Evolutionary conservation across 2,888 invertebrate species (phyloP), one percentile per base, ranked within the genome.

Genomic region (Rhorus exstirpatorius): DNA sequence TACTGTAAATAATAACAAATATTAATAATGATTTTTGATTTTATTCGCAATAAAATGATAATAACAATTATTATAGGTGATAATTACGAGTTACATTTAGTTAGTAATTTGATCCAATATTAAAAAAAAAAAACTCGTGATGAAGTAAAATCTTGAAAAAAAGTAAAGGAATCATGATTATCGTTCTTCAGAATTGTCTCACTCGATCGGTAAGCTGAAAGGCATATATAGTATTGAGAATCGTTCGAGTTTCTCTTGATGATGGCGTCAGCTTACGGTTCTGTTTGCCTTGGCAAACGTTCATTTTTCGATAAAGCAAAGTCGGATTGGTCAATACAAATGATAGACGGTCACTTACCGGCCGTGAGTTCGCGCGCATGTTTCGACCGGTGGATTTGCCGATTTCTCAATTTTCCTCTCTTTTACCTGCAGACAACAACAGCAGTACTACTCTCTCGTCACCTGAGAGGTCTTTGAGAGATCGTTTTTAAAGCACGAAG

Each of bases 191-290:
- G 17, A 26, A 49, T 26, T 24, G 2, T 60, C 38, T 24, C 17
- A 17, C 24, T 61, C 61, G 51, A 74, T 61, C 61, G 74, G 63
- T 63, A 63, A 61, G 7, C 7, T 8, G 12, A 35, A 19, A 31
- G 3, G 31, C 31, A 38, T 31, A n/a, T 10, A 46, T 19, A 12
- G 19, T 19, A 14, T 14, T 2, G 21, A 35, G 35, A 53, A 65
- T 75, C 44, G 26, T 63, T 44, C 12, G 49, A 44, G 14, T 44
- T 46, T 65, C 21, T 10, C 26, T 38, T 53, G 60, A 38, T 38
- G 58, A 55, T 68, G 76, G 76, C 46, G 76, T 46, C 68, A 76
- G 46, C 58, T 35, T 17, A 44, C 76, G 67, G 58, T 10, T 35
- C 17, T 6, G 19, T n/a, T 31, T 7, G 14, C 12, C 31, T 26